A percentile compares a stretch with the other conserved stretches of the same genome.
phyloP scores from a whole-genome alignment of 2,113 vertebrate genomes.

The Vulpes lagopus region DNA sequence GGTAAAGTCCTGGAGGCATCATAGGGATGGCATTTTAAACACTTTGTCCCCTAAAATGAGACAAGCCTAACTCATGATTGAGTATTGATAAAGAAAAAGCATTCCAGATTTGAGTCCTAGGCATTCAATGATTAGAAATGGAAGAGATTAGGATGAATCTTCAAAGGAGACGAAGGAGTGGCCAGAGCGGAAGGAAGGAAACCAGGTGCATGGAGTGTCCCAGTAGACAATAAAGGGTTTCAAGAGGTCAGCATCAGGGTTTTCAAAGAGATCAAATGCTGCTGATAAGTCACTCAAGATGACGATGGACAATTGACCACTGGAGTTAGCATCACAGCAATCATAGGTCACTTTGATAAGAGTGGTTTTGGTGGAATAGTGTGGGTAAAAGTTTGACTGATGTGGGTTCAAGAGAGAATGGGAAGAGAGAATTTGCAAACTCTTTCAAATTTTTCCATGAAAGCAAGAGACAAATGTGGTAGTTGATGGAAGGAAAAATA shows the following conservation, averaged over 20 bases:
- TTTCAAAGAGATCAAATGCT: background rate
- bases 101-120: background rate
- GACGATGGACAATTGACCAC: background rate
- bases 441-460: background rate
- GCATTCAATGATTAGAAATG: background rate
- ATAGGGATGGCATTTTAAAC: background rate
- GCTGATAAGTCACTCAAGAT: background rate
- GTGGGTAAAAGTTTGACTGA: conserved; percentile 4
- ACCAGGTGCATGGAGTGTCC: background rate
- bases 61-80: background rate
- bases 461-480: background rate
- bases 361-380: background rate
- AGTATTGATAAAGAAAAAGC: background rate
- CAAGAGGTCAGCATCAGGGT: background rate
- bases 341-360: background rate
- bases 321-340: background rate
- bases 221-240: background rate
- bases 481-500: background rate
- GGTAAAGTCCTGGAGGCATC: background rate
- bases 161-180: background rate
- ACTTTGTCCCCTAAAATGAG: background rate
- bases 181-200: background rate
- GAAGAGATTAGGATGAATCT: background rate
- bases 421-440: background rate
- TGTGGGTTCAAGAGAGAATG: background rate